Conservation (phyloP, 2,888 invertebrate species). For the Macrophya annulata region DNA sequence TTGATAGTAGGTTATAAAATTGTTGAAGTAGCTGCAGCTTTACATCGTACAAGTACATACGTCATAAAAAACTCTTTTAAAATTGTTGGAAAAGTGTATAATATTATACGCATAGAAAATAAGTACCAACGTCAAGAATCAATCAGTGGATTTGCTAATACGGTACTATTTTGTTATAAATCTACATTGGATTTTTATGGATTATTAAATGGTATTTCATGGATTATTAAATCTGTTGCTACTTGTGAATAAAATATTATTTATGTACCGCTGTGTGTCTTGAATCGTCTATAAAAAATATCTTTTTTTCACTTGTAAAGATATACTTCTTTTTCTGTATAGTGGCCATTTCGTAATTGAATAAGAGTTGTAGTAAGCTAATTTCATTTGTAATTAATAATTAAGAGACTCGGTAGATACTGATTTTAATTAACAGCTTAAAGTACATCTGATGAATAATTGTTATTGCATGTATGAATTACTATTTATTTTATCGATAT, state of each 20-base stretch:
- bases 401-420: background rate
- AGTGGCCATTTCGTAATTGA: background rate
- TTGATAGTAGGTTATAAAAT: background rate
- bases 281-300: background rate
- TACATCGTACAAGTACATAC: background rate
- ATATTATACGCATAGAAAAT: background rate
- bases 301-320: background rate
- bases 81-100: background rate
- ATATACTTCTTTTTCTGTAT: background rate
- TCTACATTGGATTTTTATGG: too few species aligned
- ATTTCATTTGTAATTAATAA: background rate
- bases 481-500: background rate
- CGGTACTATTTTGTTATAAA: background rate
- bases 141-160: background rate
- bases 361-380: background rate
- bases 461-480: background rate
- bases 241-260: background rate
- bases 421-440: conserved; percentile 14
- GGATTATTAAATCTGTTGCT: background rate
- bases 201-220: background rate
- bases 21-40: background rate
- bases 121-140: conserved; percentile 12
- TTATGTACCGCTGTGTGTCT: background rate
- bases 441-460: conserved; percentile 5
- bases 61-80: background rate